Evolutionary conservation across 2,113 vertebrate species (phyloP).

Genomic region (Solenodon paradoxus): DNA sequence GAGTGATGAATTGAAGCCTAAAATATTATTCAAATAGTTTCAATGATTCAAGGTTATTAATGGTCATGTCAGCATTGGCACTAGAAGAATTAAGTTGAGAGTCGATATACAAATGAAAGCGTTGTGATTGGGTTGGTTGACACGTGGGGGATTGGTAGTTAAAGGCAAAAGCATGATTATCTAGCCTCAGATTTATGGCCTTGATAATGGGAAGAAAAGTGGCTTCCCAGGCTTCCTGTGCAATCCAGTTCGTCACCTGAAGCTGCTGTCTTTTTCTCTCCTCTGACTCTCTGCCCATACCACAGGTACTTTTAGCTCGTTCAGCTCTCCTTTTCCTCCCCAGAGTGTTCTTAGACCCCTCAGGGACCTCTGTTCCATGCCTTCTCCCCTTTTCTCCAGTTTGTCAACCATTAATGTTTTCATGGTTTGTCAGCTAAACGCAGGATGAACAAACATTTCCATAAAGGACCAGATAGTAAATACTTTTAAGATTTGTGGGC

Average conservation of each 20-base stretch:
- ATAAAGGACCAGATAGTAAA: not conserved
- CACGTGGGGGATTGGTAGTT: not conserved
- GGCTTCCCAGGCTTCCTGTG: not conserved
- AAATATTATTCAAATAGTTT: not conserved
- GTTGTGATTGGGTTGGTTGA: not conserved
- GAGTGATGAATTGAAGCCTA: not conserved
- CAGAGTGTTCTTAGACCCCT: not conserved
- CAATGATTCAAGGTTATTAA: not conserved
- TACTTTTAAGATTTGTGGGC: not conserved
- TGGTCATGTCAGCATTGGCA: not conserved
- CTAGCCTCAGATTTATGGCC: not conserved
- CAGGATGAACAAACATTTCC: not conserved
- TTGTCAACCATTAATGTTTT: not conserved
- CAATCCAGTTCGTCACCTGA: too few relatives aligned
- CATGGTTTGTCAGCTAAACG: not conserved
- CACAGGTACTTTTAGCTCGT: not conserved
- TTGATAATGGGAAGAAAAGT: not conserved
- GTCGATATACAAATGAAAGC: not conserved
- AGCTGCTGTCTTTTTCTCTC: accelerated
- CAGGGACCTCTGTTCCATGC: not conserved
- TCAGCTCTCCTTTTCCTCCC: not conserved
- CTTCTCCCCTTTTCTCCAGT: not conserved
- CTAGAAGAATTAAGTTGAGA: not conserved
- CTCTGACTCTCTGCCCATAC: not conserved
- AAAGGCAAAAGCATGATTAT: not conserved